Evolutionary conservation across 92 coral and sea anemone genomes (phyloP).

Genomic region (Umimayanthus kanabou): DNA sequence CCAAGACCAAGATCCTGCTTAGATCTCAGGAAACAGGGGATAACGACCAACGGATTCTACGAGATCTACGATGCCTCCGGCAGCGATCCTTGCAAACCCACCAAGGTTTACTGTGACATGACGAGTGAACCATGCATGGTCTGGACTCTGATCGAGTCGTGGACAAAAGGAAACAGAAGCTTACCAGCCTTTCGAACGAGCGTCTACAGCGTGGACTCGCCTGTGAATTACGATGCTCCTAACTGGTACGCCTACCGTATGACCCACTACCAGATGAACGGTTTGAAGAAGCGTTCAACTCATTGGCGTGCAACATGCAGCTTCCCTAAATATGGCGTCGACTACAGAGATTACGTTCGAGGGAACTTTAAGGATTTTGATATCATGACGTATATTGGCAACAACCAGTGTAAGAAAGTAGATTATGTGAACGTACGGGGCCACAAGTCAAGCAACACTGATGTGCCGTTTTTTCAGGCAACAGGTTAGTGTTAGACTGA

Average conservation of each 20-base stretch:
- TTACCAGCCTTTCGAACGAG: not conserved
- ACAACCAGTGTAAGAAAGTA: conserved; percentile 12
- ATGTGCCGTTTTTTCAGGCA: no score
- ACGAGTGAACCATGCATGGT: conserved; percentile 25
- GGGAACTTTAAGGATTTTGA: conserved; percentile 39
- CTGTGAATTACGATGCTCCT: conserved; percentile 34
- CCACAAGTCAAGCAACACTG: not conserved
- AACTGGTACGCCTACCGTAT: conserved; percentile 40
- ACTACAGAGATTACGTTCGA: conserved; percentile 41
- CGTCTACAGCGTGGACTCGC: conserved; percentile 12
- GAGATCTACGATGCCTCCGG: conserved; percentile 13
- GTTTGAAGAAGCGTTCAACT: conserved; percentile 33
- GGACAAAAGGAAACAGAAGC: not conserved
- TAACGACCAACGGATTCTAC: conserved; percentile 1
- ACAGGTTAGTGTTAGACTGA: no score
- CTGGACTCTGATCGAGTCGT: conserved; percentile 42
- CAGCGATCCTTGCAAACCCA: not conserved
- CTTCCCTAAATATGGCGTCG: conserved; percentile 41
- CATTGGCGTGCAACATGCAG: conserved; percentile 53
- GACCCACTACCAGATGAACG: conserved; percentile 21
- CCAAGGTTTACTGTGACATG: conserved; percentile 40
- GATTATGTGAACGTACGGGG: conserved; percentile 46
- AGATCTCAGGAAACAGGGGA: conserved; percentile 1
- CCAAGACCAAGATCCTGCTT: not conserved
- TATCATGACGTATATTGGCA: not conserved